phyloP scores from a whole-genome alignment of 2,888 invertebrate species.

The Aspidiotus destructor region DNA sequence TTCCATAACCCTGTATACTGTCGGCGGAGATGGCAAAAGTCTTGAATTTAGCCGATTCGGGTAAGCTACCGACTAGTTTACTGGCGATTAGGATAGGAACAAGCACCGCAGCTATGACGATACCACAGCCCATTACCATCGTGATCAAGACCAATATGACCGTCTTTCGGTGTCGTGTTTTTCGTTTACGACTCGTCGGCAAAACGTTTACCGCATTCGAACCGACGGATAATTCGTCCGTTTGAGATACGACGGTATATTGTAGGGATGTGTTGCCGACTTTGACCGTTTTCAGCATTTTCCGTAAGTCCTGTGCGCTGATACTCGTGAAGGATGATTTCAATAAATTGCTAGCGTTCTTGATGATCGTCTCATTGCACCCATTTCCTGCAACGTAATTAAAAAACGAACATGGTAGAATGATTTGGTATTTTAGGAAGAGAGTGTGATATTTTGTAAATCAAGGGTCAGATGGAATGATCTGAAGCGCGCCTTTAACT shows the following conservation, averaged over 20 bases:
- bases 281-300: conserved; percentile 68
- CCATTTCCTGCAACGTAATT: too few relatives aligned
- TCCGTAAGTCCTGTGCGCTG: background rate
- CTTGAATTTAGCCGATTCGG: conserved; percentile 37
- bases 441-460: too few relatives aligned
- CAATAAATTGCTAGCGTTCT: too few relatives aligned
- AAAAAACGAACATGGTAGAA: too few relatives aligned
- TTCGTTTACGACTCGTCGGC: conserved; percentile 19
- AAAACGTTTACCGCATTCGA: too few relatives aligned
- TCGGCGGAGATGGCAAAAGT: conserved; percentile 38
- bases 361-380: too few relatives aligned
- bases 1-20: conserved; percentile 37
- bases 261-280: conserved; percentile 65
- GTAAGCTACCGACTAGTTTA: conserved; percentile 40
- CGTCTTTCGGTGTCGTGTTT: conserved; percentile 37
- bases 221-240: conserved; percentile 9
- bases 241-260: conserved; percentile 42
- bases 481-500: too few relatives aligned
- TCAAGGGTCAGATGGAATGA: too few relatives aligned
- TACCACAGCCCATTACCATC: conserved; percentile 39
- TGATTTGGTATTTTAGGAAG: too few relatives aligned
- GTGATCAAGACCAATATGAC: conserved; percentile 39
- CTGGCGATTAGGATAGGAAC: conserved; percentile 40
- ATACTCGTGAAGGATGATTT: background rate
- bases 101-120: conserved; percentile 40